Evolutionary conservation across 2,113 vertebrate genomes (phyloP).

Genomic region (Rissa tridactyla): DNA sequence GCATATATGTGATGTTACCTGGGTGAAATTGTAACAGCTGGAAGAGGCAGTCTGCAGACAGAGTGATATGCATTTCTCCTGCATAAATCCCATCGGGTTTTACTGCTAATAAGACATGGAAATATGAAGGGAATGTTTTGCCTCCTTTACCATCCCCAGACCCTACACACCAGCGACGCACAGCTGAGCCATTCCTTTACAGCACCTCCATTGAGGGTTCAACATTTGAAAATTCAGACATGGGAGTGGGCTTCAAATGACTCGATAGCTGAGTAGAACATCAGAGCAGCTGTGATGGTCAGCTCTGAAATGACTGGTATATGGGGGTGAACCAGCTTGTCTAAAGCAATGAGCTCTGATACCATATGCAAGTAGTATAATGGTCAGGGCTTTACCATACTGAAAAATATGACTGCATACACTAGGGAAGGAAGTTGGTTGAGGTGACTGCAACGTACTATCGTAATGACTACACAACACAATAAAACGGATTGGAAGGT

Average conservation of each 20-base stretch:
- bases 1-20: neutral
- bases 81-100: neutral
- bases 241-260: neutral
- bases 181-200: neutral
- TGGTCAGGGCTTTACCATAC: neutral
- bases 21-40: neutral
- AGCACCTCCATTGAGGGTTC: neutral
- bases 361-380: neutral
- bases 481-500: neutral
- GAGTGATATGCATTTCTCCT: neutral
- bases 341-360: neutral
- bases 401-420: neutral
- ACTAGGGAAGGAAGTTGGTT: neutral
- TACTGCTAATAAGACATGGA: neutral
- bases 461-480: neutral
- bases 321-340: neutral
- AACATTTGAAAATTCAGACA: neutral
- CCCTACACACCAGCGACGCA: neutral
- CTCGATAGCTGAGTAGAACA: neutral
- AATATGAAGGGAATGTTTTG: neutral
- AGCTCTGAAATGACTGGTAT: neutral
- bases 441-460: neutral
- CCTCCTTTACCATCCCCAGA: neutral
- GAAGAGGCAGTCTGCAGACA: neutral
- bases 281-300: neutral